Evolutionary conservation across 1,140 invertebrate genomes (phyloP).

Genomic region (Sarcophaga peregrina): DNA sequence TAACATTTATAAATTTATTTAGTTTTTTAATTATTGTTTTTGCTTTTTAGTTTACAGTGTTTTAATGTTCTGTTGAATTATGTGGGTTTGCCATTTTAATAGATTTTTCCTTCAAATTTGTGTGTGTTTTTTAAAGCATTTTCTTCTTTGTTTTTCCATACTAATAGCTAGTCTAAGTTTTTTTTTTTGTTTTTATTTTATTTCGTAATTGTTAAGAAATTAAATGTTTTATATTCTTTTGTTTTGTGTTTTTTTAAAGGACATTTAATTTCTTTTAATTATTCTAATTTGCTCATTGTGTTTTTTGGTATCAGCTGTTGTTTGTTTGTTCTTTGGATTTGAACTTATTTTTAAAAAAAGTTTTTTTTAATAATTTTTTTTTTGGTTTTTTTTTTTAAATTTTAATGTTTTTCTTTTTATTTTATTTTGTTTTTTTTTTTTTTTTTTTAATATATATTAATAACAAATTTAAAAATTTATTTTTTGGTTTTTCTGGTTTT

Average conservation of each 20-base stretch:
- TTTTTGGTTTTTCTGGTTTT: neutral
- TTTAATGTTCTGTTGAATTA: neutral
- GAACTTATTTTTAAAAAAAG: conserved; percentile 9
- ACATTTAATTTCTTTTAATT: conserved; percentile 17
- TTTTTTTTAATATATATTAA: neutral
- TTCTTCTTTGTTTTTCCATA: conserved; percentile 2
- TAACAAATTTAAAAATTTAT: conserved; percentile 5
- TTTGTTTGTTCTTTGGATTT: neutral
- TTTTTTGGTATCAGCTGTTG: conserved; percentile 40
- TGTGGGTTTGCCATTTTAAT: neutral
- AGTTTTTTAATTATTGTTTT: neutral
- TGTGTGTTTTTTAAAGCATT: neutral
- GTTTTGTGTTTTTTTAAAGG: neutral
- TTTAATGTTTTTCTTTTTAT: neutral
- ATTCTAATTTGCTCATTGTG: neutral
- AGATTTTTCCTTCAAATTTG: neutral
- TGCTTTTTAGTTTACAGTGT: neutral
- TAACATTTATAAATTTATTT: conserved; percentile 1
- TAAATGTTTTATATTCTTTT: neutral
- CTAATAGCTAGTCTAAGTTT: conserved; percentile 25
- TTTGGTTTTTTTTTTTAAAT: neutral
- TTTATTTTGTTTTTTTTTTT: neutral
- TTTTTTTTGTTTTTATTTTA: conserved; percentile 1
- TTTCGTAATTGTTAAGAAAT: neutral
- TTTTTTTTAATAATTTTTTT: neutral